These are phyloP conservation scores for Kryphioiulus occultus DNA, from an alignment of 2,888 invertebrate species.

Conservation along the genomic window DNA sequence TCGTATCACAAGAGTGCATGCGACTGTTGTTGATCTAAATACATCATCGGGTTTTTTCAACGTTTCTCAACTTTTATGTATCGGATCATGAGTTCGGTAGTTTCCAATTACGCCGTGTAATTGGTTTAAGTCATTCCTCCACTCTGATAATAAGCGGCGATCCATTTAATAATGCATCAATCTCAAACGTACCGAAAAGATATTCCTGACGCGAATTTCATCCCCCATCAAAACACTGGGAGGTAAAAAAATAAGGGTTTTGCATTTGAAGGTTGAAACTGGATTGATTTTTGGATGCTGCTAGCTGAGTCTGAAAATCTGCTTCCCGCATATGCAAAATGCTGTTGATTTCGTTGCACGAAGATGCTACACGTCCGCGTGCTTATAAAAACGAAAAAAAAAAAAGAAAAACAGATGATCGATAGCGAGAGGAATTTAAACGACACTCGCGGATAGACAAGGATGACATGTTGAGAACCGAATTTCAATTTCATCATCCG, in stretches of 20 bases:
- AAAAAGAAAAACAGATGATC: neutral
- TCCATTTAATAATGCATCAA: constrained; percentile 4
- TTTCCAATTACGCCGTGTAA: neutral
- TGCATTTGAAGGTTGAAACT: neutral
- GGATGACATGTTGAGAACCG: neutral
- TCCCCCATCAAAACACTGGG: neutral
- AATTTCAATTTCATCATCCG: neutral
- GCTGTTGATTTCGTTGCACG: neutral
- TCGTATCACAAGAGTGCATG: neutral
- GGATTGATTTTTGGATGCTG: constrained; percentile 6
- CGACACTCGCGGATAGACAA: neutral
- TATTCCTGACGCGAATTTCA: neutral
- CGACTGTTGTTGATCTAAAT: neutral
- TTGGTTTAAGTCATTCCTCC: constrained; percentile 6
- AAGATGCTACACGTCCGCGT: neutral
- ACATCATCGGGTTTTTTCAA: neutral
- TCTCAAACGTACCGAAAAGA: neutral
- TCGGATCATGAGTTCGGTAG: neutral
- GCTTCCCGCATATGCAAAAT: neutral
- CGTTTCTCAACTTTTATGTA: neutral
- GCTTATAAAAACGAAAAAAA: neutral
- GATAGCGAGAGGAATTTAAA: neutral
- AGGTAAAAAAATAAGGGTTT: neutral
- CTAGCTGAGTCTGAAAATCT: neutral
- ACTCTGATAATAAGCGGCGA: neutral